Evolutionary conservation across 2,113 vertebrate species (phyloP).

Genomic region (Sminthopsis crassicaudata): DNA sequence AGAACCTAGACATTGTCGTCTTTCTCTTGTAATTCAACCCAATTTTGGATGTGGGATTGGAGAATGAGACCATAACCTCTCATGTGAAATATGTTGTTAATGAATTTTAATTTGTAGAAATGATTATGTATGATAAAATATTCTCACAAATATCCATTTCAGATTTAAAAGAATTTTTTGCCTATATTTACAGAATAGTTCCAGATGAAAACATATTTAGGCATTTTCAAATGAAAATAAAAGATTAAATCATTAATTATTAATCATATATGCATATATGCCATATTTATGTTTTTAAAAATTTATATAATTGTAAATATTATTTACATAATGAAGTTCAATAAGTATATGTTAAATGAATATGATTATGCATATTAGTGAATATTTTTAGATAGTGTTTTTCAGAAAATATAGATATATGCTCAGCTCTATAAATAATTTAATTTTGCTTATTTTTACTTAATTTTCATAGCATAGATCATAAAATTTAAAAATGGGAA

Average conservation of each 20-base stretch:
- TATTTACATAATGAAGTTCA: background rate
- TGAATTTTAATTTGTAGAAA: background rate
- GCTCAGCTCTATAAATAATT: background rate
- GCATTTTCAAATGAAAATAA: constrained; percentile 1
- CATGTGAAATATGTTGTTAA: background rate
- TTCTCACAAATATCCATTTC: background rate
- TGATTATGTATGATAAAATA: background rate
- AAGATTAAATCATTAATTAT: background rate
- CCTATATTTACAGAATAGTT: background rate
- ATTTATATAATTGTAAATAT: background rate
- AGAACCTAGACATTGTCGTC: background rate
- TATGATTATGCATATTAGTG: background rate
- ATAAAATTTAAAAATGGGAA: constrained; percentile 44
- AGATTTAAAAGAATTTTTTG: constrained; percentile 13
- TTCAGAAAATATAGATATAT: constrained; percentile 13
- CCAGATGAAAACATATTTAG: background rate
- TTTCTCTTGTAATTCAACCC: background rate
- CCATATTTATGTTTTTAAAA: background rate
- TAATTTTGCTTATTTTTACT: background rate
- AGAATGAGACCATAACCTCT: background rate
- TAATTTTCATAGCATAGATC: background rate
- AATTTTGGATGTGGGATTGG: background rate
- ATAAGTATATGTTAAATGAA: background rate
- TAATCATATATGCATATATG: background rate
- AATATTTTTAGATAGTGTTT: constrained; percentile 26